These are phyloP conservation scores for Denticeps clupeoides DNA, from an alignment of 2,797 vertebrate species.

Conservation along the genomic window DNA sequence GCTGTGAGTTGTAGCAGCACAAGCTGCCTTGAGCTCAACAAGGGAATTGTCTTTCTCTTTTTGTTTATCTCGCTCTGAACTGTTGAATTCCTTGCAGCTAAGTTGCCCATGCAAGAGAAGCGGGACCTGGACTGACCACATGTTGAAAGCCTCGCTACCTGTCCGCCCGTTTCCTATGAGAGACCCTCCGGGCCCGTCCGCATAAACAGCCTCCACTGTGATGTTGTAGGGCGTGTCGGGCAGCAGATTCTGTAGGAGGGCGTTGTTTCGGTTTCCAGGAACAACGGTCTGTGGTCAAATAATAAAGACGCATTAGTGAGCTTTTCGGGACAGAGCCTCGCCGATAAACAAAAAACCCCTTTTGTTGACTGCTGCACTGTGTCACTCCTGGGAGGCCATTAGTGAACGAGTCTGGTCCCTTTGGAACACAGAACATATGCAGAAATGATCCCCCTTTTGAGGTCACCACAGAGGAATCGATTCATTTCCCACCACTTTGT, in stretches of 20 bases:
- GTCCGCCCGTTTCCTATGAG: constrained; percentile 81
- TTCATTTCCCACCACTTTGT: constrained; percentile 17
- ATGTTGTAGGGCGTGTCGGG: constrained; percentile 91
- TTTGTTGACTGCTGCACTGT: neutral
- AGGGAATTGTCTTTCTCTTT: no score
- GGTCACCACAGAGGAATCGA: constrained; percentile 15
- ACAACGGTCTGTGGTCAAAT: constrained; percentile 64
- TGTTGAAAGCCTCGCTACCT: no score
- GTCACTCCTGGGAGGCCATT: constrained; percentile 4
- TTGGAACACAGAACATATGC: neutral
- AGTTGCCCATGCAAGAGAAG: neutral
- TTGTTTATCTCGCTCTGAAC: no score
- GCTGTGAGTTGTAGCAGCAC: constrained; percentile 8
- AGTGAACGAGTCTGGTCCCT: neutral
- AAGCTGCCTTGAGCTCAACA: no score
- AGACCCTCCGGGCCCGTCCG: constrained; percentile 77
- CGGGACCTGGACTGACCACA: no score
- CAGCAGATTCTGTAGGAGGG: constrained; percentile 71
- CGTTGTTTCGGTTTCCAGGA: constrained; percentile 88
- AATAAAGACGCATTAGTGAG: neutral
- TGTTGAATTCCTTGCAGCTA: no score
- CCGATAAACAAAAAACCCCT: neutral
- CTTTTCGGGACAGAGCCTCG: neutral
- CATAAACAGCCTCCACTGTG: constrained; percentile 79
- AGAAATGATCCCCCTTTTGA: constrained; percentile 7